Conservation (phyloP, 1,140 invertebrate genomes). For the Drosophila triauraria region DNA sequence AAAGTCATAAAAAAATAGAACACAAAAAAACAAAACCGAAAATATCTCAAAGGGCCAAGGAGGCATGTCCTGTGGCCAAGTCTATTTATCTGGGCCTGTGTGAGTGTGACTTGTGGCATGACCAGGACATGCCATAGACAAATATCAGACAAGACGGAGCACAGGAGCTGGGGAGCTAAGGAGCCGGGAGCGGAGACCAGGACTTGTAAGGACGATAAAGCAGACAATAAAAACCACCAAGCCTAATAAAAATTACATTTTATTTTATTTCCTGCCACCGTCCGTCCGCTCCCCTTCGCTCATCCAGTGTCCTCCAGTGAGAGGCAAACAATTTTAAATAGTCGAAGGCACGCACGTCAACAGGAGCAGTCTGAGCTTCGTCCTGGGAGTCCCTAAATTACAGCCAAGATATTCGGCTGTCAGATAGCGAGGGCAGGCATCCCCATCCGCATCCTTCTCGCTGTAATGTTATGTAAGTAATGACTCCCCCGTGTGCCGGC, state of each 20-base stretch:
- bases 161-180: conserved; percentile 13
- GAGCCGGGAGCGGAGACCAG: conserved; percentile 36
- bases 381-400: conserved; percentile 64
- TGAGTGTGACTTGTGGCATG: conserved; percentile 51
- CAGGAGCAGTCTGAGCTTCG: conserved; percentile 36
- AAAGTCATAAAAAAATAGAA: conserved; percentile 77
- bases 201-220: conserved; percentile 80
- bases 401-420: conserved; percentile 60
- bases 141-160: conserved; percentile 76
- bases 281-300: conserved; percentile 6
- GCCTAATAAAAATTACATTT: conserved; percentile 84
- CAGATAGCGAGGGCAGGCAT: conserved; percentile 69
- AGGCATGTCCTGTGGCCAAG: conserved; percentile 58
- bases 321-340: conserved; percentile 73
- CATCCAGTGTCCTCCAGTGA: conserved; percentile 26
- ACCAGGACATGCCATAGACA: conserved; percentile 76
- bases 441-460: conserved; percentile 1
- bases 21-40: conserved; percentile 50
- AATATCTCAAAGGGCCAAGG: conserved; percentile 65
- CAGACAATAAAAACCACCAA: conserved; percentile 81
- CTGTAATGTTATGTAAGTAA: conserved; percentile 70
- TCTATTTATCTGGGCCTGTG: conserved; percentile 49
- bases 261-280: conserved; percentile 73
- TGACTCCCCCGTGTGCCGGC: conserved; percentile 67
- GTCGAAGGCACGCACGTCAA: conserved; percentile 78